These are phyloP conservation scores for Drosophila lini DNA, from an alignment of 1,140 invertebrate genomes.

Conservation along the genomic window DNA sequence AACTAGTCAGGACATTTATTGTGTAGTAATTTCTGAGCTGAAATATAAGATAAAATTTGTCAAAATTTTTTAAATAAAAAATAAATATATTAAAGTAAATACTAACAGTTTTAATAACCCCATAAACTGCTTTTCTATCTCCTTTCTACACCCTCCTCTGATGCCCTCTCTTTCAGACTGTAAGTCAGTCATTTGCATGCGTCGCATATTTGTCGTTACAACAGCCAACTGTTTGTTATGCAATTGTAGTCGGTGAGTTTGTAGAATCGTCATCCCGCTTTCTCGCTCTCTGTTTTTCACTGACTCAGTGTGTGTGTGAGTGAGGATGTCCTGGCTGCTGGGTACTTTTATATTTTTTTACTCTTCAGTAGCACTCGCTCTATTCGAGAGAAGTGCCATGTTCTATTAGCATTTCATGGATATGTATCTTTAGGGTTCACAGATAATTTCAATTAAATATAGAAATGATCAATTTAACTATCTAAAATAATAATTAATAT, in stretches of 20 bases:
- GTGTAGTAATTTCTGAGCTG: too few relatives aligned
- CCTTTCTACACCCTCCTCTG: not conserved
- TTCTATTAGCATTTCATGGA: not conserved
- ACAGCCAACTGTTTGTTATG: slow-evolving; percentile 82
- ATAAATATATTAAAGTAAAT: not conserved
- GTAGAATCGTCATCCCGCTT: slow-evolving; percentile 53
- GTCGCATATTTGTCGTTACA: slow-evolving; percentile 82
- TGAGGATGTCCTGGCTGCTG: slow-evolving; percentile 41
- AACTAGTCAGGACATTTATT: too few relatives aligned
- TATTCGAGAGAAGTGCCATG: not conserved
- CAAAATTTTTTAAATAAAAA: too few relatives aligned
- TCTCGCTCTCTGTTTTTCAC: not conserved
- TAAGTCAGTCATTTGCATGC: slow-evolving; percentile 83
- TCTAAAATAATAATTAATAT: not conserved
- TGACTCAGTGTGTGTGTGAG: slow-evolving; percentile 9
- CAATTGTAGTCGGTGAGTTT: slow-evolving; percentile 75
- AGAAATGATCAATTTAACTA: not conserved
- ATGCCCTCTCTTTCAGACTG: slow-evolving; percentile 52
- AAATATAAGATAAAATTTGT: too few relatives aligned
- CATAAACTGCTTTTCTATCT: slow-evolving; percentile 3
- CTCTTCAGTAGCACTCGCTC: not conserved
- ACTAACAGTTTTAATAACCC: not conserved
- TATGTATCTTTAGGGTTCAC: too few relatives aligned
- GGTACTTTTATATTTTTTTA: slow-evolving; percentile 29
- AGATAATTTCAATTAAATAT: not conserved